A percentile compares a stretch with the other conserved stretches of the same genome.
phyloP scores from a whole-genome alignment of 2,113 vertebrate species.

The Pelusios castaneus region DNA sequence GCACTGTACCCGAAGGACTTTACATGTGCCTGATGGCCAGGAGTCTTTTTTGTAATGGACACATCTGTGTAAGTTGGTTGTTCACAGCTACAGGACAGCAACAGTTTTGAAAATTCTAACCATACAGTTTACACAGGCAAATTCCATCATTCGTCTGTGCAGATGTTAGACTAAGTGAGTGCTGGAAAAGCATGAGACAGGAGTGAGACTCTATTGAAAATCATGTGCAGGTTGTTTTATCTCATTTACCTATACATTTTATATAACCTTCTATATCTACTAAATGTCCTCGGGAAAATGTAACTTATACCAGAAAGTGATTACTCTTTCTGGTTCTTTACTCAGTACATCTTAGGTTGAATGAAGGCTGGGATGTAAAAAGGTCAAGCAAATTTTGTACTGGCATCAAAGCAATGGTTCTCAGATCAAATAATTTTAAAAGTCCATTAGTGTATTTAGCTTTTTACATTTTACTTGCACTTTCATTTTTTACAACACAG shows the following conservation, averaged over 20 bases:
- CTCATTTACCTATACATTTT: neutral
- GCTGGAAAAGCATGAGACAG: neutral
- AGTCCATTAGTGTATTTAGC: neutral
- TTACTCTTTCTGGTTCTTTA: neutral
- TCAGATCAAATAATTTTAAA: conserved; percentile 15
- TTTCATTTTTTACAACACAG: conserved; percentile 5
- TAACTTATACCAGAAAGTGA: conserved; percentile 8
- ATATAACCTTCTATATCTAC: neutral
- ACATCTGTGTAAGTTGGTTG: neutral
- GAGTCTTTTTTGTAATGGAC: neutral
- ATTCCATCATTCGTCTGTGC: neutral
- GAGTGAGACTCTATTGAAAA: neutral
- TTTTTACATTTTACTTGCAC: neutral
- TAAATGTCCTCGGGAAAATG: neutral
- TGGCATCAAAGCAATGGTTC: neutral
- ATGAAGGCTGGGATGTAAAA: neutral
- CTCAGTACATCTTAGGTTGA: neutral
- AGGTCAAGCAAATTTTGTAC: neutral
- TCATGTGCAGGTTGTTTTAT: neutral
- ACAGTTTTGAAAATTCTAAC: neutral
- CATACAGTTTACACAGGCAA: neutral
- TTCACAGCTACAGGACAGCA: neutral
- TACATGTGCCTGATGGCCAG: neutral
- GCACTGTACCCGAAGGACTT: rapidly evolving
- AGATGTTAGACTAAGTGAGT: neutral